Conservation (phyloP, 1,140 invertebrate genomes). For the Zaprionus inermis region DNA sequence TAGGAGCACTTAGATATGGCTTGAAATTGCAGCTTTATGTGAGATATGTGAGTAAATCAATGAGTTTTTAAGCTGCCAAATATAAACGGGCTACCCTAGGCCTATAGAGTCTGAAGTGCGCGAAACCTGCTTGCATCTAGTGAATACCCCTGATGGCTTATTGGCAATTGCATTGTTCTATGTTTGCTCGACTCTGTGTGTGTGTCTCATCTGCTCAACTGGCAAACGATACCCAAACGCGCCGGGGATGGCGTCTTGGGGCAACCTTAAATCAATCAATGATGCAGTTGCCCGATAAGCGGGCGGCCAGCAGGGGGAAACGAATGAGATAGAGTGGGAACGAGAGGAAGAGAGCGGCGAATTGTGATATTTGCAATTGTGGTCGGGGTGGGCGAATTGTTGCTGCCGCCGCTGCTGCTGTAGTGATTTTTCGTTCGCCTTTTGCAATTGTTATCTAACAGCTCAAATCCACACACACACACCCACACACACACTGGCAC, state of each 20-base stretch:
- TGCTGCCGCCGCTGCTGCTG: constrained; percentile 29
- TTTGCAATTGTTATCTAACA: constrained; percentile 55
- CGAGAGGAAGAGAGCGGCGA: background rate
- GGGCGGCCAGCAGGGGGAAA: background rate
- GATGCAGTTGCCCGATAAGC: constrained; percentile 66
- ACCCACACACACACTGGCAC: background rate
- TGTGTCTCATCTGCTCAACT: constrained; percentile 46
- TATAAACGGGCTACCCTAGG: background rate
- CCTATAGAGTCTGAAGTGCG: background rate
- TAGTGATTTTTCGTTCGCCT: constrained; percentile 37
- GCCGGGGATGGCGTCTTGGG: constrained; percentile 59
- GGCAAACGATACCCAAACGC: constrained; percentile 52
- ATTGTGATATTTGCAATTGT: constrained; percentile 36
- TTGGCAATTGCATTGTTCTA: constrained; percentile 37
- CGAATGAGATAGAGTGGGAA: background rate
- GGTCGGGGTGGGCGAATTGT: background rate
- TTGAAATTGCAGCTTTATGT: no score
- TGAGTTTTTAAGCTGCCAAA: no score
- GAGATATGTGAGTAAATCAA: no score
- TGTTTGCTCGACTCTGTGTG: background rate
- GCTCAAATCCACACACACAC: constrained; percentile 14
- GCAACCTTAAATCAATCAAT: constrained; percentile 81
- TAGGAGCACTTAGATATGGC: no score
- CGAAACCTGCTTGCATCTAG: background rate
- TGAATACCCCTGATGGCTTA: constrained; percentile 37